These are phyloP conservation scores for Vollenhovia emeryi DNA, from an alignment of 1,140 invertebrate species.

Conservation along the genomic window DNA sequence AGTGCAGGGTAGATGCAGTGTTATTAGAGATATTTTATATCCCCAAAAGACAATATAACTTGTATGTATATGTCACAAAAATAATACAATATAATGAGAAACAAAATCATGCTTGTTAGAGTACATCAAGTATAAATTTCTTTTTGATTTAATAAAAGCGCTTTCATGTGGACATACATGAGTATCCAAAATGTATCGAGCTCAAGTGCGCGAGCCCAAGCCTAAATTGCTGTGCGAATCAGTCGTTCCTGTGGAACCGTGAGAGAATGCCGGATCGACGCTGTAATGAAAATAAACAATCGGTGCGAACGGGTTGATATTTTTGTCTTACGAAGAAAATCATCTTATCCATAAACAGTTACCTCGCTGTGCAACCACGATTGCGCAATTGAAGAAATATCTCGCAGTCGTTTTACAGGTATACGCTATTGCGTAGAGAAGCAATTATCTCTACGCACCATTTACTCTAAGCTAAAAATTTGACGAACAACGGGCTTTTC, in stretches of 20 bases:
- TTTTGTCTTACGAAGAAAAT: conserved; percentile 1
- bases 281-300: not conserved
- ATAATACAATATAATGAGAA: not conserved
- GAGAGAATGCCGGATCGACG: not conserved
- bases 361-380: not conserved
- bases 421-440: conserved; percentile 9
- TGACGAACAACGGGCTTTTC: conserved; percentile 37
- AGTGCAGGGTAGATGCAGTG: not conserved
- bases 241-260: not conserved
- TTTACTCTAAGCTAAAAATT: conserved; percentile 41
- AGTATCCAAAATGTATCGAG: not conserved
- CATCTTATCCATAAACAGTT: conserved; percentile 14
- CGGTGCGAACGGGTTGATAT: not conserved
- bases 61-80: not conserved
- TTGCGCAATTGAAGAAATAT: conserved; percentile 7
- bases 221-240: not conserved
- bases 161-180: not conserved
- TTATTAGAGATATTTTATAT: not conserved
- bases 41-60: not conserved
- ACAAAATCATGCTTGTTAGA: not conserved
- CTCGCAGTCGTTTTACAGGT: conserved; percentile 3
- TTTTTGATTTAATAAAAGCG: not conserved
- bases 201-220: not conserved
- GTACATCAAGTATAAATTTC: not conserved
- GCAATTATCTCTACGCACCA: conserved; percentile 43